These are phyloP conservation scores for Rosalia funebris DNA, from an alignment of 2,888 invertebrate species.

Conservation along the genomic window DNA sequence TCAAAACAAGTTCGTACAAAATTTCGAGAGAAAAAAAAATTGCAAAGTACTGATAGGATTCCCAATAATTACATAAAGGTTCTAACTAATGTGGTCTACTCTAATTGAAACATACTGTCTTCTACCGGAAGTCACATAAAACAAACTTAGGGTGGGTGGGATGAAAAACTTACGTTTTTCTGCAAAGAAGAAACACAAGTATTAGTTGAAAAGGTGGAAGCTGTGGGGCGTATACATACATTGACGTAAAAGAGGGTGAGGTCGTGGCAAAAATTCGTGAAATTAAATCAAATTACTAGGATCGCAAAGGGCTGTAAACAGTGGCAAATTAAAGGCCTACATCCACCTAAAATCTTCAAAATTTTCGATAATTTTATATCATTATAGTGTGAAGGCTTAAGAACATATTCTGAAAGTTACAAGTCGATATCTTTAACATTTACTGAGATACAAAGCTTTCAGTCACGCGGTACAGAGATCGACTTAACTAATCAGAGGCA, in stretches of 20 bases:
- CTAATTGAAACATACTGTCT: constrained; percentile 45
- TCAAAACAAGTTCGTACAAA: constrained; percentile 28
- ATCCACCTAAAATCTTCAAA: no score
- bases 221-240: neutral
- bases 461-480: no score
- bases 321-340: no score
- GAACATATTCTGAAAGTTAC: no score
- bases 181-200: constrained; percentile 48
- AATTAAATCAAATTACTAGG: no score
- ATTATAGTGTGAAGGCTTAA: no score
- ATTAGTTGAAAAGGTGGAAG: constrained; percentile 26
- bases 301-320: no score
- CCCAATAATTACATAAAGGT: neutral
- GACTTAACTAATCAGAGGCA: no score
- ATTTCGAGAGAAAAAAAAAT: constrained; percentile 43
- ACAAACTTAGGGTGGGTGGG: constrained; percentile 37
- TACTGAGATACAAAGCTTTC: no score
- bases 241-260: neutral
- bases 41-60: constrained; percentile 1
- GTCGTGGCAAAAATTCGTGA: neutral
- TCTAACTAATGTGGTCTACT: constrained; percentile 20
- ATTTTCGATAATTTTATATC: no score
- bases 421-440: no score
- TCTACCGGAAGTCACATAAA: constrained; percentile 44
- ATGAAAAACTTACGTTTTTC: constrained; percentile 54